These are phyloP conservation scores for Lindbergichthys nudifrons DNA, from an alignment of 2,797 vertebrate genomes.

Conservation along the genomic window DNA sequence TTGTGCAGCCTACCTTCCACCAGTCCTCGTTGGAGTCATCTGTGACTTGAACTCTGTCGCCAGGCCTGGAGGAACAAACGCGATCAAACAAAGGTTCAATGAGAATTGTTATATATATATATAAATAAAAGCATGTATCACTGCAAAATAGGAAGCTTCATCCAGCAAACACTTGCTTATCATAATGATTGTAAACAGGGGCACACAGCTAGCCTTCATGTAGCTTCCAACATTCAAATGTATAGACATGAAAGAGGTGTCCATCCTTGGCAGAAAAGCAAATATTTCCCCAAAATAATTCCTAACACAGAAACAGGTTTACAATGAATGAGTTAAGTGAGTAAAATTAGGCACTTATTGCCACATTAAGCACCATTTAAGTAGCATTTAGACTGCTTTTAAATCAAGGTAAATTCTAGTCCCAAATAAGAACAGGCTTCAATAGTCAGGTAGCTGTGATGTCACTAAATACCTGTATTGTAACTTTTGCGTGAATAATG, in stretches of 20 bases:
- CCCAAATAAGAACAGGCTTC: neutral
- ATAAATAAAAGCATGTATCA: neutral
- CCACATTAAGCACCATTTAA: too few species aligned
- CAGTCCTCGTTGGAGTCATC: conserved; percentile 94
- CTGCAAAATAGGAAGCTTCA: neutral
- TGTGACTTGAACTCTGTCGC: conserved; percentile 90
- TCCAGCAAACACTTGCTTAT: neutral
- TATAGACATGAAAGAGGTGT: neutral
- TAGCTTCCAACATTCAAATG: neutral
- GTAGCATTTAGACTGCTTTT: too few species aligned
- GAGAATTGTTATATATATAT: neutral
- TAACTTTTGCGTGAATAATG: neutral
- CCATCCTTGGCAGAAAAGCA: neutral
- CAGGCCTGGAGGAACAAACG: conserved; percentile 81
- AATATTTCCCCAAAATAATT: neutral
- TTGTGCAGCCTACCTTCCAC: conserved; percentile 89
- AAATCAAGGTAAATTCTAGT: too few species aligned
- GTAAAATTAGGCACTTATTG: too few species aligned
- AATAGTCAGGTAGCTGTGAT: neutral
- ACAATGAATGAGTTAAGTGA: too few species aligned
- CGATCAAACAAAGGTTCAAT: neutral
- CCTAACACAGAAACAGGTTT: too few species aligned
- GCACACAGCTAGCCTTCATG: neutral
- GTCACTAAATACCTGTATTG: neutral
- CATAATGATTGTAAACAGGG: too few species aligned